Evolutionary conservation across 2,113 vertebrate species (phyloP).

Genomic region (Hassar affinis): DNA sequence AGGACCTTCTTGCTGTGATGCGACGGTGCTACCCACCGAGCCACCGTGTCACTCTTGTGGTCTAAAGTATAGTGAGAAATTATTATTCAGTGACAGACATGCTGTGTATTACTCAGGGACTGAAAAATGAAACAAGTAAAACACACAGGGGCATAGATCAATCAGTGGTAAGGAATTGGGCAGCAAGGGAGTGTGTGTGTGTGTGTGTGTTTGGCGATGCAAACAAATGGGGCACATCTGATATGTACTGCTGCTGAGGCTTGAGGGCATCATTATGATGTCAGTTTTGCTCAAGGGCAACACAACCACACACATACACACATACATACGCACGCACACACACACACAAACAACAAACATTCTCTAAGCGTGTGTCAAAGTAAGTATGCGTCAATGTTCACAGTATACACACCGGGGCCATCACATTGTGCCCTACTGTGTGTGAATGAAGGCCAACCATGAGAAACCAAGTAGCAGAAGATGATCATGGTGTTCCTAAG

Average conservation of each 20-base stretch:
- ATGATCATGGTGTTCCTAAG: conserved; percentile 56
- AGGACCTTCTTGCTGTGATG: too few relatives aligned
- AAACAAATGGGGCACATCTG: conserved; percentile 52
- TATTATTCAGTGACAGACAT: neutral
- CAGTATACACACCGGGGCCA: conserved; percentile 49
- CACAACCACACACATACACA: conserved; percentile 40
- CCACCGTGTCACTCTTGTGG: too few relatives aligned
- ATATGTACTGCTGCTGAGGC: conserved; percentile 54
- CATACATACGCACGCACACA: neutral
- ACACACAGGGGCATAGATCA: neutral
- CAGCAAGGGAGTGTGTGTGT: neutral
- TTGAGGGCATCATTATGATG: conserved; percentile 50
- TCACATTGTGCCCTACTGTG: conserved; percentile 60
- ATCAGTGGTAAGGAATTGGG: neutral
- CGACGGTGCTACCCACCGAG: too few relatives aligned
- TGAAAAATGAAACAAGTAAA: neutral
- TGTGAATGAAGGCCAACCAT: conserved; percentile 54
- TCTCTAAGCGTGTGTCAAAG: conserved; percentile 10
- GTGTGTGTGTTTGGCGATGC: conserved; percentile 41
- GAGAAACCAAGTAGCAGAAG: conserved; percentile 56
- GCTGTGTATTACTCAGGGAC: neutral
- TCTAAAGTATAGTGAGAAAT: neutral
- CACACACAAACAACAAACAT: neutral
- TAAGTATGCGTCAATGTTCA: conserved; percentile 8
- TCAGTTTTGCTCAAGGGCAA: conserved; percentile 48